Percentiles rank a stretch among this genome's conserved stretches.
These are phyloP conservation scores for Eidolon helvum DNA, from an alignment of 2,113 vertebrate species.

Conservation along the genomic window DNA sequence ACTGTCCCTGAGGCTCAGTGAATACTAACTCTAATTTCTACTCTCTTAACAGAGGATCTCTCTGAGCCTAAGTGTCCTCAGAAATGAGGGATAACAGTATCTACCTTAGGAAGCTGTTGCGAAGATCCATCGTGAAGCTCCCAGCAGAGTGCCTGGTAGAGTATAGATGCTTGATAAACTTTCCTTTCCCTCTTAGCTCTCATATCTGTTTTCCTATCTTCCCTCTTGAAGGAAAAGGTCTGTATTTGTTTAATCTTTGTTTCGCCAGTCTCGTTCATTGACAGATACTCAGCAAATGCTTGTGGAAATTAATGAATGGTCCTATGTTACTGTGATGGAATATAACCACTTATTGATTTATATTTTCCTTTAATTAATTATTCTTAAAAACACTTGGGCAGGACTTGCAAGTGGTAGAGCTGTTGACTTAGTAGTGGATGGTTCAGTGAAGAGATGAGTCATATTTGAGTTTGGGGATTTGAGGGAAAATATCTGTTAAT, in stretches of 20 bases:
- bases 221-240: neutral
- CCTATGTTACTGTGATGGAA: neutral
- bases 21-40: neutral
- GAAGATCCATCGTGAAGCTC: neutral
- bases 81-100: neutral
- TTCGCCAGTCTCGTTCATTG: neutral
- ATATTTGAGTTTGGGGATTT: neutral
- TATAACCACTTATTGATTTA: neutral
- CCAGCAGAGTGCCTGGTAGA: neutral
- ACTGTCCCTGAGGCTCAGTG: neutral
- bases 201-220: neutral
- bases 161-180: neutral
- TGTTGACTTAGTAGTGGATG: neutral
- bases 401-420: neutral
- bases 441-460: neutral
- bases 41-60: neutral
- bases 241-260: neutral
- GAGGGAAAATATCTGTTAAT: neutral
- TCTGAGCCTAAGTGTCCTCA: neutral
- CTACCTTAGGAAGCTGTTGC: neutral
- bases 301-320: neutral
- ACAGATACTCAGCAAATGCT: neutral
- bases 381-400: neutral
- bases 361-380: constrained; percentile 23
- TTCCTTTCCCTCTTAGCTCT: neutral